Percentiles rank a stretch among this genome's conserved stretches.
Evolutionary conservation across 2,797 vertebrate genomes (phyloP).

Genomic region (Rhyacichthys aspro): DNA sequence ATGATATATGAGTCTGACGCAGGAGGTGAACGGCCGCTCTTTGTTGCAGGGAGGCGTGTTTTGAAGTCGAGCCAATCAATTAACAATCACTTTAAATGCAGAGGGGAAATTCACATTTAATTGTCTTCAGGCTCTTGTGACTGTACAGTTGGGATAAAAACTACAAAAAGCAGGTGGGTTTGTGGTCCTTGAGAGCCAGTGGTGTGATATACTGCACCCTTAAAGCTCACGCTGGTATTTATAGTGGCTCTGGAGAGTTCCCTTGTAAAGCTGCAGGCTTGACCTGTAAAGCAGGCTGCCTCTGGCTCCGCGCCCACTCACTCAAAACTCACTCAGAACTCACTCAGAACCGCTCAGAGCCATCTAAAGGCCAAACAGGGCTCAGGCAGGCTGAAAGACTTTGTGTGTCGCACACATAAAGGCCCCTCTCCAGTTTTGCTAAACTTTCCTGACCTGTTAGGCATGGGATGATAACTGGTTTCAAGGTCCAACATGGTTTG

Average conservation of each 20-base stretch:
- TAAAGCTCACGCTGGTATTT: conserved; percentile 79
- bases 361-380: too few species aligned
- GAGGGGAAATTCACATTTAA: conserved; percentile 72
- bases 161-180: conserved; percentile 61
- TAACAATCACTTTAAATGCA: conserved; percentile 66
- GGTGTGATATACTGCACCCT: conserved; percentile 80
- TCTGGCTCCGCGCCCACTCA: conserved; percentile 68
- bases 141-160: conserved; percentile 36
- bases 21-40: conserved; percentile 60
- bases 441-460: too few species aligned
- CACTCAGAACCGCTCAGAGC: too few species aligned
- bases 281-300: conserved; percentile 84
- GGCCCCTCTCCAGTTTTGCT: too few species aligned
- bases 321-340: too few species aligned
- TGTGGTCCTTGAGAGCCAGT: conserved; percentile 67
- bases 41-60: conserved; percentile 60
- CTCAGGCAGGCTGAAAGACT: too few species aligned
- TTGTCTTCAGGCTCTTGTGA: conserved; percentile 71
- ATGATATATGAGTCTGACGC: conserved; percentile 63
- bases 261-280: conserved; percentile 87
- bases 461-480: too few species aligned
- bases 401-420: too few species aligned
- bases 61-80: conserved; percentile 80
- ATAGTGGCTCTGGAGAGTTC: conserved; percentile 80
- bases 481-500: too few species aligned